phyloP scores from a whole-genome alignment of 1,140 invertebrate species.

The Drosophila pseudoobscura region DNA sequence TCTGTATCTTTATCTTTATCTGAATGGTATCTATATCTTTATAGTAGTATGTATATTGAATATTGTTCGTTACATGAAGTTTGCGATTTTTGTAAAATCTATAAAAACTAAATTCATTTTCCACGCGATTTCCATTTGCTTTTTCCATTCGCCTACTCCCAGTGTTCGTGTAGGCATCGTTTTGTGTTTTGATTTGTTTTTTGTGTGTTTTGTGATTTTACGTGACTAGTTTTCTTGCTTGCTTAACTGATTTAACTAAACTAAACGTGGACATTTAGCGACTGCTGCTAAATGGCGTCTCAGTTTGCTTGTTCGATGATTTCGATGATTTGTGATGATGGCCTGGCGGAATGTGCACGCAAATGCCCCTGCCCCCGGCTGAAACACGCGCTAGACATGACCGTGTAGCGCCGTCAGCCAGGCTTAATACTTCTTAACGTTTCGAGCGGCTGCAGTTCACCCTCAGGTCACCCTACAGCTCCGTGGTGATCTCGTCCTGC shows the following conservation, averaged over 20 bases:
- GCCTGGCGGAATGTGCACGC: slow-evolving; percentile 69
- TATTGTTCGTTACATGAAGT: slow-evolving; percentile 73
- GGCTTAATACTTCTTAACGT: slow-evolving; percentile 60
- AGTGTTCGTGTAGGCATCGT: slow-evolving; percentile 26
- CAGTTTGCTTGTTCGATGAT: slow-evolving; percentile 38
- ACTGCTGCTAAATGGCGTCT: slow-evolving; percentile 64
- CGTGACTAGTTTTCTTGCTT: slow-evolving; percentile 72
- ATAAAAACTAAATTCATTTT: slow-evolving; percentile 73
- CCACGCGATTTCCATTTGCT: slow-evolving; percentile 58
- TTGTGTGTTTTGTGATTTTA: slow-evolving; percentile 66
- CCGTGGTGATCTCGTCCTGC: slow-evolving; percentile 90
- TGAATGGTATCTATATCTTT: slow-evolving; percentile 45
- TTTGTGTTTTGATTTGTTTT: slow-evolving; percentile 25
- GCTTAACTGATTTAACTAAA: slow-evolving; percentile 66
- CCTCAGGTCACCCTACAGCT: slow-evolving; percentile 84
- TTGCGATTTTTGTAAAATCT: slow-evolving; percentile 81
- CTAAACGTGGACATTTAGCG: slow-evolving; percentile 73
- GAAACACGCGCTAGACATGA: slow-evolving; percentile 40
- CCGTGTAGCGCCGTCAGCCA: slow-evolving; percentile 56
- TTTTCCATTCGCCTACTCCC: neutral
- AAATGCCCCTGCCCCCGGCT: slow-evolving; percentile 46
- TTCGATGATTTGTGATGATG: slow-evolving; percentile 33
- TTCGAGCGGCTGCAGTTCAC: slow-evolving; percentile 7
- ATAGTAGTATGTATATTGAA: slow-evolving; percentile 55
- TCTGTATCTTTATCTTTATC: slow-evolving; percentile 34